phyloP scores from a whole-genome alignment of 2,113 vertebrate species.

The Mirza zaza region DNA sequence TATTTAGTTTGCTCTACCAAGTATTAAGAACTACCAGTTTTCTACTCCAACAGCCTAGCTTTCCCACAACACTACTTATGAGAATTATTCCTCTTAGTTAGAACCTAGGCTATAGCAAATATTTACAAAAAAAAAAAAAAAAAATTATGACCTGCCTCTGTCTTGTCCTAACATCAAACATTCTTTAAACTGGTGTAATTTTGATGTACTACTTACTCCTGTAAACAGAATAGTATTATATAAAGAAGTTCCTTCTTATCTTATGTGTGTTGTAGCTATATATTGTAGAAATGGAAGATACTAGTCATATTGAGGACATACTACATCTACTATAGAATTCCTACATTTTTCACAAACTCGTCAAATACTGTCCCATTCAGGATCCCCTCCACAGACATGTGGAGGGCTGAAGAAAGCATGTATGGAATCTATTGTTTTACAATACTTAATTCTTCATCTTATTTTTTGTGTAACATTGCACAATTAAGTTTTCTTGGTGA shows the following conservation, averaged over 20 bases:
- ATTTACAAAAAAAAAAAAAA: background rate
- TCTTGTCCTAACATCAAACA: background rate
- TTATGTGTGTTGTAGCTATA: background rate
- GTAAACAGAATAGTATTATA: background rate
- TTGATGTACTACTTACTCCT: background rate
- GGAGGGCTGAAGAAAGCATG: background rate
- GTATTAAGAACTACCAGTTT: background rate
- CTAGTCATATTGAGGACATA: background rate
- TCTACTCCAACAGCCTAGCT: background rate
- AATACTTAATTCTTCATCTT: background rate
- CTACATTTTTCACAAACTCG: background rate
- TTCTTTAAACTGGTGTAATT: background rate
- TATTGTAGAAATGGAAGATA: background rate
- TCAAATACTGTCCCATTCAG: background rate
- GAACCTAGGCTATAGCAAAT: background rate
- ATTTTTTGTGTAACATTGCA: background rate
- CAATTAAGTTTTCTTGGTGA: background rate
- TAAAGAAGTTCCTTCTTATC: background rate
- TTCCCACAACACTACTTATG: background rate
- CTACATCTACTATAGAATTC: background rate
- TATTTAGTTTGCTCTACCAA: background rate
- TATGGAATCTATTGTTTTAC: background rate
- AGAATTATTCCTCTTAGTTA: background rate
- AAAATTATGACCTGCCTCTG: background rate
- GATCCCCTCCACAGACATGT: background rate